Percentiles rank a stretch among this genome's conserved stretches.
phyloP scores from a whole-genome alignment of 2,888 invertebrate genomes.

The Conomelus anceps region DNA sequence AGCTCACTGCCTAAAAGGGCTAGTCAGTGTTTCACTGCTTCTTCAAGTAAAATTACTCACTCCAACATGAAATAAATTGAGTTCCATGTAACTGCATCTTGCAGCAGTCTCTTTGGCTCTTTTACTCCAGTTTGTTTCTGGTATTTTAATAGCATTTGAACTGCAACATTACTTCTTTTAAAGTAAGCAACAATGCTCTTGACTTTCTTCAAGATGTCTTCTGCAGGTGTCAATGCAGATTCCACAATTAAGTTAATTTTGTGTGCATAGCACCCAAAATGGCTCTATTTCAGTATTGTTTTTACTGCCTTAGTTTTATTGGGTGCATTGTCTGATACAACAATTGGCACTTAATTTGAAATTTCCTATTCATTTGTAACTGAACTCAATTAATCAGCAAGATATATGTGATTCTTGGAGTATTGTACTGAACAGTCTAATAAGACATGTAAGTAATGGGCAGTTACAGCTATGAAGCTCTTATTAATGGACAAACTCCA shows the following conservation, averaged over 20 bases:
- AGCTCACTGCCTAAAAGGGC: slow-evolving; percentile 18
- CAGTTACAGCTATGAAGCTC: slow-evolving; percentile 35
- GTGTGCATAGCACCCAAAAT: slow-evolving; percentile 30
- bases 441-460: slow-evolving; percentile 34
- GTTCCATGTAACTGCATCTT: too few relatives aligned
- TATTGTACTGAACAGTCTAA: slow-evolving; percentile 34
- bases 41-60: neutral
- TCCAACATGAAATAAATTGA: neutral
- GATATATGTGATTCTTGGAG: too few relatives aligned
- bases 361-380: slow-evolving; percentile 35
- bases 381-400: slow-evolving; percentile 32
- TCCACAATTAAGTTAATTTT: slow-evolving; percentile 3
- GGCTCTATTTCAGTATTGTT: slow-evolving; percentile 28
- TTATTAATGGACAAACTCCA: slow-evolving; percentile 37
- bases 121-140: neutral
- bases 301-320: slow-evolving; percentile 20
- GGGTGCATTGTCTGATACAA: slow-evolving; percentile 32
- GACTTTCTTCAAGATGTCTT: neutral
- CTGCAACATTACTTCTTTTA: neutral
- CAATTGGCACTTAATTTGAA: slow-evolving; percentile 34
- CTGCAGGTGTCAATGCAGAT: neutral
- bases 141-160: neutral
- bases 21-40: slow-evolving; percentile 22
- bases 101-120: slow-evolving; percentile 1
- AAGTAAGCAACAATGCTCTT: slow-evolving; percentile 1